Base-by-base conservation (phyloP, 2,888 invertebrate genomes). In the Bombylius major region DNA sequence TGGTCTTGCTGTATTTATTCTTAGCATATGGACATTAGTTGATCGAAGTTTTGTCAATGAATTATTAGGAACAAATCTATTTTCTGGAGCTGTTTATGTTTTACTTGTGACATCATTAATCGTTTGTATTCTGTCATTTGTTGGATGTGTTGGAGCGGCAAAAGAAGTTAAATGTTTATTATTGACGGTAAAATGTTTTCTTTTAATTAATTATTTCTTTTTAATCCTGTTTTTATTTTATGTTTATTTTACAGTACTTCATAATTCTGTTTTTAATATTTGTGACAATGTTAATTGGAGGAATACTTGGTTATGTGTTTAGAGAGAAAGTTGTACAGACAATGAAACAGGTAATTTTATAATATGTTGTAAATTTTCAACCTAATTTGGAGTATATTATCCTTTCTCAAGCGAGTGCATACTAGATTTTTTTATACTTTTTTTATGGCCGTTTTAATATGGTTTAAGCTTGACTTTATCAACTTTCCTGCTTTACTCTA, bases 101-200 rank as follows among this genome's bases (percentile, higher is more conserved):
- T 78, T 95, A 60, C 82, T 93, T 53, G 84, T 84, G 32, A 87
- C 89, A 58, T 94, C 95, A 7, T 81, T 85, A 42, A 78, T 89
- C 59, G 84, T 92, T 59, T 83, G 89, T 65, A 68, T 94, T 60
- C 81, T 95, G 54, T 87, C 95, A 11, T 86, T 94, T 72, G 82
- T 96, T 60, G 96, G 96, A 56, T 95, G 94, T 74, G 81, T 91
- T 67, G 96, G 95, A 49, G 92, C 95, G n/a, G 84, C 89, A 50
- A 89, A 87, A 70, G 95, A 96, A 79, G 87, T 94, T 68, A 88
- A 91, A 73, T 95, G 94, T 74, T 86, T 96, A 83, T 81, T 96
- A 51, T 80, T 94, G 56, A 89, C 89, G 77, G 94, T 94, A 76
- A 78, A 83, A 76, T n/a, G 6, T 5, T 6, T n/a, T 45, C 36